Evolutionary conservation across 2,888 invertebrate genomes (phyloP).

Genomic region (Lasioglossum figueresi): DNA sequence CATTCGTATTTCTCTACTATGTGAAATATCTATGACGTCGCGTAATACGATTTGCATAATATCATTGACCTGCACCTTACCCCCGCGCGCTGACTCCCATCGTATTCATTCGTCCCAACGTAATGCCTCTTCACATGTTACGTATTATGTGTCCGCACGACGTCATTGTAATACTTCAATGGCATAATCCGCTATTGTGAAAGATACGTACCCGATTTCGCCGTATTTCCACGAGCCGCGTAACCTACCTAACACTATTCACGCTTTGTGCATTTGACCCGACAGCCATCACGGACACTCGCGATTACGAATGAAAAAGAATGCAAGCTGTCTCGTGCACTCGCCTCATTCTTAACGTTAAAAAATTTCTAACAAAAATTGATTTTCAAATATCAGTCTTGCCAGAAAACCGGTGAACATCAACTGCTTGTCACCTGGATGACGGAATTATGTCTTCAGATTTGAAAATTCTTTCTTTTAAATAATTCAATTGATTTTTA

Average conservation of each 20-base stretch:
- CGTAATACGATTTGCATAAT: conserved; percentile 78
- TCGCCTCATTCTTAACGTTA: neutral
- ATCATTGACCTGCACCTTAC: conserved; percentile 71
- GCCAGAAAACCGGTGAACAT: neutral
- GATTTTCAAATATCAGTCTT: neutral
- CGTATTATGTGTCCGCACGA: conserved; percentile 72
- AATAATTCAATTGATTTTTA: too few relatives aligned
- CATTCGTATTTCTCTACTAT: conserved; percentile 64
- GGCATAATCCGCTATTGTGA: conserved; percentile 75
- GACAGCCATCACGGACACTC: conserved; percentile 48
- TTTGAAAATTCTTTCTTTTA: too few relatives aligned
- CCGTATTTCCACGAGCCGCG: conserved; percentile 60
- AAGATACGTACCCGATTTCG: conserved; percentile 58
- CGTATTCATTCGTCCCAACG: conserved; percentile 66
- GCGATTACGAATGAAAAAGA: conserved; percentile 21
- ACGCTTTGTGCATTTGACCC: conserved; percentile 57
- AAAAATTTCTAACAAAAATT: neutral
- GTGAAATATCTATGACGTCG: conserved; percentile 72
- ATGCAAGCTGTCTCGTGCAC: conserved; percentile 13
- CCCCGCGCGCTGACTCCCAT: conserved; percentile 56
- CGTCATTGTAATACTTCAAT: conserved; percentile 78
- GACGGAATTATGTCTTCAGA: too few relatives aligned
- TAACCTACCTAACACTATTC: conserved; percentile 60
- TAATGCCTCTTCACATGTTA: conserved; percentile 72
- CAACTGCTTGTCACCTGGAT: neutral